phyloP scores from a whole-genome alignment of 1,140 invertebrate species.

The Neelides sp. region DNA sequence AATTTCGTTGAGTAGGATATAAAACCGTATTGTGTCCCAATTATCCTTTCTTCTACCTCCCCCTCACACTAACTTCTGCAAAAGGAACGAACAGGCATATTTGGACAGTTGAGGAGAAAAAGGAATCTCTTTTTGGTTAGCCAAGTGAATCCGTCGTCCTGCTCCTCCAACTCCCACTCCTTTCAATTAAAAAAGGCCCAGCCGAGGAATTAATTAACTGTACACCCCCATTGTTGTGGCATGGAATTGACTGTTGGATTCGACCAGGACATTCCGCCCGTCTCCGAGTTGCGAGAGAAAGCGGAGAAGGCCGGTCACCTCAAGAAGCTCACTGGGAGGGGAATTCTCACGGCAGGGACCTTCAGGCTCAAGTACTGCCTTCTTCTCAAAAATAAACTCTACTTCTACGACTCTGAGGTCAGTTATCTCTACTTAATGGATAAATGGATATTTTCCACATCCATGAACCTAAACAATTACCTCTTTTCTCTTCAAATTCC shows the following conservation, averaged over 20 bases:
- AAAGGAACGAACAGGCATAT: no score
- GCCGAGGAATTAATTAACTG: not conserved
- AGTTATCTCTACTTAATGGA: slow-evolving; percentile 6
- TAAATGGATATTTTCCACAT: no score
- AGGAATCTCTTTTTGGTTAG: not conserved
- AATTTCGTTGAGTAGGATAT: no score
- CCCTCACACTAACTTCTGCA: no score
- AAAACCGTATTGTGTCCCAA: no score
- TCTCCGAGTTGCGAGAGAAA: slow-evolving; percentile 12
- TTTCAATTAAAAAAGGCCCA: not conserved
- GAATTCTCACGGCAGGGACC: slow-evolving; percentile 33
- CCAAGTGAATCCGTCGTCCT: not conserved
- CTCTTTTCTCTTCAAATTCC: not conserved
- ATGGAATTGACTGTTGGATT: not conserved
- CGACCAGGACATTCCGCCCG: slow-evolving; percentile 20
- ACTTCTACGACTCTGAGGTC: slow-evolving; percentile 35
- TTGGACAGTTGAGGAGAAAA: not conserved
- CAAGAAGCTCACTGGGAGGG: slow-evolving; percentile 33
- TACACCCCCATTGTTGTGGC: not conserved
- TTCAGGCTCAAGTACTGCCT: slow-evolving; percentile 35
- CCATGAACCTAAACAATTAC: not conserved
- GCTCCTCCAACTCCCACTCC: not conserved
- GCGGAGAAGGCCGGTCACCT: slow-evolving; percentile 30
- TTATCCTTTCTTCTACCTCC: no score
- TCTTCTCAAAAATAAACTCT: slow-evolving; percentile 33